These are phyloP conservation scores for Lophochroa leadbeateri DNA, from an alignment of 2,113 vertebrate species.

Conservation along the genomic window DNA sequence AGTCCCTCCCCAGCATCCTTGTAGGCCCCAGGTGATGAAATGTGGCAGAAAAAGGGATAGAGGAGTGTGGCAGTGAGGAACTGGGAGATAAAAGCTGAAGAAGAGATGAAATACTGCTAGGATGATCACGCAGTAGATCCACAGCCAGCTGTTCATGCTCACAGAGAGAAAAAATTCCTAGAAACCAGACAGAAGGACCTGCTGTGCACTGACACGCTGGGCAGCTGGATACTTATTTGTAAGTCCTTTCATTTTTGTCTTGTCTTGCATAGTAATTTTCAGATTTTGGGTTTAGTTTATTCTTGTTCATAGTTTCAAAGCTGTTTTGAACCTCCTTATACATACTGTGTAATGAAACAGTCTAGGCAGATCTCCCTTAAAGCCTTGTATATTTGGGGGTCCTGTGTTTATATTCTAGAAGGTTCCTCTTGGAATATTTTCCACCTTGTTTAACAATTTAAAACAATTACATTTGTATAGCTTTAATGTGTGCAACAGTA, in stretches of 20 bases:
- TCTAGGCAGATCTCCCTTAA: not conserved
- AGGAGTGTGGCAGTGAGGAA: not conserved
- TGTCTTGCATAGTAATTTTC: not conserved
- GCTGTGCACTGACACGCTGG: fast-evolving
- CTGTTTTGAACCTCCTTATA: not conserved
- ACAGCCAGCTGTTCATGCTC: not conserved
- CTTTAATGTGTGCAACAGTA: not conserved
- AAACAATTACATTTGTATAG: not conserved
- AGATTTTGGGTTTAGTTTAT: not conserved
- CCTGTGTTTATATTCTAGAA: not conserved
- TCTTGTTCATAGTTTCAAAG: not conserved
- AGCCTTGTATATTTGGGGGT: not conserved
- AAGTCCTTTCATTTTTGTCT: not conserved
- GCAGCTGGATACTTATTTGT: not conserved
- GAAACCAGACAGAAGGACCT: not conserved
- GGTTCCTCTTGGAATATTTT: not conserved
- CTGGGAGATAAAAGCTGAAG: not conserved
- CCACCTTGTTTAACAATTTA: not conserved
- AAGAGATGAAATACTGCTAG: not conserved
- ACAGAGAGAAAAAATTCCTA: not conserved
- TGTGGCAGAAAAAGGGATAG: not conserved
- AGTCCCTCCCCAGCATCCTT: not conserved
- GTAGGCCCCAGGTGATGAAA: not conserved
- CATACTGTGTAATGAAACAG: fast-evolving
- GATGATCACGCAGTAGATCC: not conserved